phyloP scores from a whole-genome alignment of 2,113 vertebrate genomes.

The Phylloscopus whistleri region DNA sequence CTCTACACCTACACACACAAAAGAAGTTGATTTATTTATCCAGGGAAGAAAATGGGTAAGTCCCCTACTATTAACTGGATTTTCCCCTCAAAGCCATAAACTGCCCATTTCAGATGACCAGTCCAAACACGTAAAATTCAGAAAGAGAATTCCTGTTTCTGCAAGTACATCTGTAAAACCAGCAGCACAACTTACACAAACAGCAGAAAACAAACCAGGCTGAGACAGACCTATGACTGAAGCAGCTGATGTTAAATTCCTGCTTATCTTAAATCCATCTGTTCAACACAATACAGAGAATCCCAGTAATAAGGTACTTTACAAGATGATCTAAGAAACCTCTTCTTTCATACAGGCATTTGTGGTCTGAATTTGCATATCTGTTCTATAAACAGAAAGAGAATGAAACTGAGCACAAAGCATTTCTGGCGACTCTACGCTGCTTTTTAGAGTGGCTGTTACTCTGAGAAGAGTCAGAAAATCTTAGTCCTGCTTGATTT shows the following conservation, averaged over 20 bases:
- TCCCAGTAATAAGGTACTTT: not conserved
- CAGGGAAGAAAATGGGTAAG: not conserved
- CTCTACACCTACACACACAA: not conserved
- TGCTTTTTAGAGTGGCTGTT: not conserved
- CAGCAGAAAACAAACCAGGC: not conserved
- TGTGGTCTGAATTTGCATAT: not conserved
- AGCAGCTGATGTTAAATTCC: not conserved
- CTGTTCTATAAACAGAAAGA: not conserved
- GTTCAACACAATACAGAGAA: not conserved
- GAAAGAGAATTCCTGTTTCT: not conserved
- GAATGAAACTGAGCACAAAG: not conserved
- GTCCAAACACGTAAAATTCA: not conserved
- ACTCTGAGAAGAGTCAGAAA: not conserved
- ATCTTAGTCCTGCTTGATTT: not conserved
- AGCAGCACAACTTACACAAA: not conserved
- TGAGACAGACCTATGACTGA: not conserved
- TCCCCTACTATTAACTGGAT: not conserved
- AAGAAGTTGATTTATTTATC: not conserved
- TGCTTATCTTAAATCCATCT: not conserved
- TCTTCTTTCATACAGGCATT: not conserved
- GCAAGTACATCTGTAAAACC: not conserved
- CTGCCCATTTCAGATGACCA: not conserved
- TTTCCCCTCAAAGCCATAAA: not conserved
- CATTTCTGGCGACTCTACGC: rapidly evolving
- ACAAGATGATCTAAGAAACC: not conserved